Base-by-base conservation (phyloP, 2,113 vertebrate species). In the Melozone crissalis region DNA sequence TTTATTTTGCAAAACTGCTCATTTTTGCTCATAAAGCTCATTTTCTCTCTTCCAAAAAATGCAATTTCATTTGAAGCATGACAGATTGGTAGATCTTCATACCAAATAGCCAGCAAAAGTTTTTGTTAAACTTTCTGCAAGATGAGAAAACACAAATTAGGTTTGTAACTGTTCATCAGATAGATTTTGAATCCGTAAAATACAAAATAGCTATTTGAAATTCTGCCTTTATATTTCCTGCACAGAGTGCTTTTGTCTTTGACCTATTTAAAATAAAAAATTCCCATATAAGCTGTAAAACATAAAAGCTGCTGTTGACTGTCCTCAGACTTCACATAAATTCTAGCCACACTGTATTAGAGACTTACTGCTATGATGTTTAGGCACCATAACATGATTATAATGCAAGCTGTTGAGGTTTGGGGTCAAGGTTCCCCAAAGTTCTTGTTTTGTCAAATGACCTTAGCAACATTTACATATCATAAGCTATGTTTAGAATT, bases 401-500 rank as follows among this genome's bases (percentile, higher is more conserved):
- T 13, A 85, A 43, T 54, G 71, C 94, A 87, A 66, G 43, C 37
- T 90, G 19, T 51, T 93, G 66, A 92, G 62, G 73, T 94, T 90
- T 94, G 65, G 92, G 91, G 46, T 82, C 54, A 87, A 78, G 41
- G 83, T 94, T 95, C 67, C 61, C 57, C 62, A 41, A 10, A 55
- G 59, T 81, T 97, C 52, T 92, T 93, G 79, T 78, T 97, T 93
- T 79, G 74, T 68, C 27, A 92, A 89, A 83, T 84, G 79, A 74
- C 86, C 69, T 86, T 73, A 89, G 55, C 65, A 94, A 61, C 83
- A 90, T n/a, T 89, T 85, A 63, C 72, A 66, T 81, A 94, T 90
- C 62, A 94, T 89, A 92, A 91, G 57, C 39, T 85, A 47, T 39
- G 14, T 85, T 91, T 93, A 91, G 95, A 94, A 96, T 94, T 71